Conservation (phyloP, 2,888 invertebrate genomes). For the Rutpela maculata region DNA sequence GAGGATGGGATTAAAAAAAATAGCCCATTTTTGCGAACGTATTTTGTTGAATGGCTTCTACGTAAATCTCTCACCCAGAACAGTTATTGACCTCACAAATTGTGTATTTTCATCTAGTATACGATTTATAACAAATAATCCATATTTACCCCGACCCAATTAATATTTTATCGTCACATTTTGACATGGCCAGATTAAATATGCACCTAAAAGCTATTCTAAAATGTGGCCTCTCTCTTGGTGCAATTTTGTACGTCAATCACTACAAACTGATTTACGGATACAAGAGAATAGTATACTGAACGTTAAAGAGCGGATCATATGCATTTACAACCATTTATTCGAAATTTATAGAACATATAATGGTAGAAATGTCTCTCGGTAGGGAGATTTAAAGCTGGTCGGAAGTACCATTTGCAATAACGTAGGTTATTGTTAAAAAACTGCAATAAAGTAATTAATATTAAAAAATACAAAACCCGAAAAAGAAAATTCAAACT, state of each 20-base stretch:
- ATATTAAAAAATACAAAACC: no score
- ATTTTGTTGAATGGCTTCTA: no score
- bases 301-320: neutral
- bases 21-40: no score
- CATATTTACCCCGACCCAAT: conserved; percentile 44
- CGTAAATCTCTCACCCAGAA: no score
- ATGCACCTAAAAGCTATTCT: conserved; percentile 47
- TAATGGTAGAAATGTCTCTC: no score
- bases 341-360: neutral
- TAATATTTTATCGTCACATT: conserved; percentile 49
- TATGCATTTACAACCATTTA: conserved; percentile 2
- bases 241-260: conserved; percentile 43
- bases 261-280: conserved; percentile 34
- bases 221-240: conserved; percentile 39
- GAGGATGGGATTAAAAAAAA: no score
- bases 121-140: conserved; percentile 36
- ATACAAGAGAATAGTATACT: conserved; percentile 11
- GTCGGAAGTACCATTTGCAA: no score
- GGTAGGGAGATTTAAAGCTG: no score
- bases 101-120: neutral
- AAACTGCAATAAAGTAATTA: no score
- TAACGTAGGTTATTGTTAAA: no score
- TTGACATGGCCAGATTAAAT: conserved; percentile 49
- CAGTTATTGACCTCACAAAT: no score
- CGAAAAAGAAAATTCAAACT: no score